These are phyloP conservation scores for Caenorhabditis virilis DNA, from an alignment of 2,888 invertebrate genomes.

Conservation along the genomic window DNA sequence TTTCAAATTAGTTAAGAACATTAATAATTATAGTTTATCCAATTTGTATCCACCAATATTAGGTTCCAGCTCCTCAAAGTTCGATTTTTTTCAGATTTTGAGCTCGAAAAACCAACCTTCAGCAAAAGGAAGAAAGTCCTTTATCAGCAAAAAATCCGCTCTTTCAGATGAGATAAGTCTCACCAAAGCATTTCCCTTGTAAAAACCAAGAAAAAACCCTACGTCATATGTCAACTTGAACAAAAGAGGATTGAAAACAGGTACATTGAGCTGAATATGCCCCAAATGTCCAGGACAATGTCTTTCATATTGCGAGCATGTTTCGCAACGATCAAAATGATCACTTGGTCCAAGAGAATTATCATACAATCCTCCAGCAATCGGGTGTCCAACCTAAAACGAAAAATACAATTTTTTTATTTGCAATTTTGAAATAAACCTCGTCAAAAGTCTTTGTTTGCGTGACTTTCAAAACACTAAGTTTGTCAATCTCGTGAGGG, in stretches of 20 bases:
- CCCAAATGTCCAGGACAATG: conserved; percentile 80
- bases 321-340: conserved; percentile 52
- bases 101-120: too few species aligned
- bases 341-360: conserved; percentile 77
- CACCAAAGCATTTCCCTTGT: too few species aligned
- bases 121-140: too few species aligned
- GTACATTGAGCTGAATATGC: conserved; percentile 85
- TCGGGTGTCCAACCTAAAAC: conserved; percentile 61
- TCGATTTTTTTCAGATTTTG: too few species aligned
- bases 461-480: conserved; percentile 60
- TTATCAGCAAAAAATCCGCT: too few species aligned
- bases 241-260: conserved; percentile 88
- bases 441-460: conserved; percentile 67
- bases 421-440: conserved; percentile 36
- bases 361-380: conserved; percentile 86
- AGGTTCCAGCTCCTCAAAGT: background rate
- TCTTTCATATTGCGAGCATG: conserved; percentile 56
- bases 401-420: background rate
- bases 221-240: conserved; percentile 78
- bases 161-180: too few species aligned
- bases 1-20: too few species aligned
- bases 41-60: too few species aligned
- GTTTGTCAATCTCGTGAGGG: conserved; percentile 61
- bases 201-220: too few species aligned
- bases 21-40: too few species aligned